These are phyloP conservation scores for Oryzias dopingdopingensis DNA, from an alignment of 2,797 vertebrate genomes.

Conservation along the genomic window DNA sequence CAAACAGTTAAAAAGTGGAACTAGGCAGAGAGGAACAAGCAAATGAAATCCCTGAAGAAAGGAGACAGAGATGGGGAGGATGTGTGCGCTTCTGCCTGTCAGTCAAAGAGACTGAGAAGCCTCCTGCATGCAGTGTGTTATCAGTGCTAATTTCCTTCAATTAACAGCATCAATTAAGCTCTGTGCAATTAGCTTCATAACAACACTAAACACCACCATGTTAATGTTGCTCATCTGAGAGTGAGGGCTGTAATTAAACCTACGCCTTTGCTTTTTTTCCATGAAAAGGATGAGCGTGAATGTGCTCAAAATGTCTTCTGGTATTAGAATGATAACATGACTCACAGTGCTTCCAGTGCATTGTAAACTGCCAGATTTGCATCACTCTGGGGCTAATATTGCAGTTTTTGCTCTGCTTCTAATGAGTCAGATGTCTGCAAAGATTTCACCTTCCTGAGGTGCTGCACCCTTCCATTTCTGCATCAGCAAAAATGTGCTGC, in stretches of 20 bases:
- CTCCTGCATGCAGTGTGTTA: slow-evolving; percentile 71
- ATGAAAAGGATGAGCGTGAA: slow-evolving; percentile 32
- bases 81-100: slow-evolving; percentile 65
- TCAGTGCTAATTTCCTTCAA: slow-evolving; percentile 71
- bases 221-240: slow-evolving; percentile 69
- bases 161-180: slow-evolving; percentile 76
- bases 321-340: slow-evolving; percentile 38
- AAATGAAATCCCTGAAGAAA: slow-evolving; percentile 52
- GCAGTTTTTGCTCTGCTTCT: slow-evolving; percentile 34
- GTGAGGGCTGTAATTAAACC: slow-evolving; percentile 59
- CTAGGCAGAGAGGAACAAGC: slow-evolving; percentile 56
- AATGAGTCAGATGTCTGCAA: slow-evolving; percentile 48
- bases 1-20: slow-evolving; percentile 28
- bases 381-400: slow-evolving; percentile 14
- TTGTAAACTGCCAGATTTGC: slow-evolving; percentile 27
- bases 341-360: slow-evolving; percentile 15
- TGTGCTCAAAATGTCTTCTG: slow-evolving; percentile 33
- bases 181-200: slow-evolving; percentile 72
- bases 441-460: slow-evolving; percentile 61
- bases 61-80: slow-evolving; percentile 53
- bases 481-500: slow-evolving; percentile 67
- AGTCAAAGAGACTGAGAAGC: slow-evolving; percentile 71
- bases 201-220: slow-evolving; percentile 67
- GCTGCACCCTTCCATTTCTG: slow-evolving; percentile 75
- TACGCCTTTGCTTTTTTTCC: slow-evolving; percentile 41